Conservation (phyloP, 2,888 invertebrate genomes). For the Ophion ventricosus region DNA sequence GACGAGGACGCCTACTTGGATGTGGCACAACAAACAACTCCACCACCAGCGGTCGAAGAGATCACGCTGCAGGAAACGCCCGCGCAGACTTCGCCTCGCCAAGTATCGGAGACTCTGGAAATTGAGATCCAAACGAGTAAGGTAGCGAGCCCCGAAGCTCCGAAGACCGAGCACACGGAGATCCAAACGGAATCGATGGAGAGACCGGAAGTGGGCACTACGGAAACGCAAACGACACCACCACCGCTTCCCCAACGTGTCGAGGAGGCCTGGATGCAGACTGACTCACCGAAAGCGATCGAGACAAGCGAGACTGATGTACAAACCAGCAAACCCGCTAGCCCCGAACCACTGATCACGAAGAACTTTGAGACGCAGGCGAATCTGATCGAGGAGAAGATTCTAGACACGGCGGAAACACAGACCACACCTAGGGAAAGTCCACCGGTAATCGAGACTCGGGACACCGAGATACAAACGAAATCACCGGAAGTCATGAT, state of each 20-base stretch:
- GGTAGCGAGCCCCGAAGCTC: conserved; percentile 76
- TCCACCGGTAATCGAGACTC: conserved; percentile 69
- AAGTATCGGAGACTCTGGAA: conserved; percentile 73
- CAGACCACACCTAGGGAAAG: conserved; percentile 76
- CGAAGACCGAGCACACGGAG: conserved; percentile 82
- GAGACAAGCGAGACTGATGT: conserved; percentile 78
- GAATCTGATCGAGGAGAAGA: conserved; percentile 79
- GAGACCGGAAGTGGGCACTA: conserved; percentile 69
- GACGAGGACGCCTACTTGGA: conserved; percentile 73
- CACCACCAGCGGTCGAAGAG: conserved; percentile 75
- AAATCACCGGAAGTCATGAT: conserved; percentile 66
- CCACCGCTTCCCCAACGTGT: conserved; percentile 75
- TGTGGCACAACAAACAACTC: conserved; percentile 79
- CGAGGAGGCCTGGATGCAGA: conserved; percentile 83
- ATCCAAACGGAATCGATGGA: conserved; percentile 84
- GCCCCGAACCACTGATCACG: conserved; percentile 78
- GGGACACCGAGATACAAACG: conserved; percentile 76
- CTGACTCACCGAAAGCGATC: conserved; percentile 78
- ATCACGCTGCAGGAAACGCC: conserved; percentile 79
- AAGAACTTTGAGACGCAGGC: conserved; percentile 84
- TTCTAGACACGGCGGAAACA: conserved; percentile 72
- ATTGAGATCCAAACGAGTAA: conserved; percentile 74
- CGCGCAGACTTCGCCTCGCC: conserved; percentile 81
- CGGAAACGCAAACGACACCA: conserved; percentile 78
- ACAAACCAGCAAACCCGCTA: conserved; percentile 74